phyloP scores from a whole-genome alignment of 2,797 vertebrate species.

The Sternotherus odoratus region DNA sequence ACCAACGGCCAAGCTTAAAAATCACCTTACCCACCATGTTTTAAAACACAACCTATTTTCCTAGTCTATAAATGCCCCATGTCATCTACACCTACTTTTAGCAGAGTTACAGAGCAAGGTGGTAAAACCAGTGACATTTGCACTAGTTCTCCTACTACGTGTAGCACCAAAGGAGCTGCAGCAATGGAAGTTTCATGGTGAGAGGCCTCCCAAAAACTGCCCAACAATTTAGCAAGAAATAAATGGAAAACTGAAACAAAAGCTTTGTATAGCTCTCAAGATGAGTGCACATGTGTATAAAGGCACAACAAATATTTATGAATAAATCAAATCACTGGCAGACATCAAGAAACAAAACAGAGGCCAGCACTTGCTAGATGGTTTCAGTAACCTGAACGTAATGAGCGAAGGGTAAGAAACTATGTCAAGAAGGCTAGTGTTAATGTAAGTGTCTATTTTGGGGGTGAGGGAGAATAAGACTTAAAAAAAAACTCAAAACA shows the following conservation, averaged over 20 bases:
- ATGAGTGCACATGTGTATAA: neutral
- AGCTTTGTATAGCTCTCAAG: neutral
- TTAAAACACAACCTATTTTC: neutral
- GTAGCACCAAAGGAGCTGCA: neutral
- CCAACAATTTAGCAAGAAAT: neutral
- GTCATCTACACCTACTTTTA: neutral
- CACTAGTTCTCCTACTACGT: neutral
- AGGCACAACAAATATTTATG: neutral
- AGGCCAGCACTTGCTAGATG: neutral
- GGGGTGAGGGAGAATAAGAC: accelerated
- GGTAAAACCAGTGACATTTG: neutral
- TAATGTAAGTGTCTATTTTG: neutral
- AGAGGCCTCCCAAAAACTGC: neutral
- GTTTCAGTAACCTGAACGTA: neutral
- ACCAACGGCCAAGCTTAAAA: neutral
- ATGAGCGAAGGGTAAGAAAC: neutral
- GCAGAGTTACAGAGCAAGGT: neutral
- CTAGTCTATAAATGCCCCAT: neutral
- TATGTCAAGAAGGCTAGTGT: neutral
- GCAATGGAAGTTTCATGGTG: too few relatives aligned
- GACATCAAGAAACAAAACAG: neutral
- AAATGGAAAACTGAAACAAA: neutral
- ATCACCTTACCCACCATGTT: neutral
- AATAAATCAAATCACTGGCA: neutral
- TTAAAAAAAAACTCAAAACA: accelerated